Evolutionary conservation across 2,888 invertebrate species (phyloP), one percentile per base, ranked within the genome.

Genomic region (Idaea biselata): DNA sequence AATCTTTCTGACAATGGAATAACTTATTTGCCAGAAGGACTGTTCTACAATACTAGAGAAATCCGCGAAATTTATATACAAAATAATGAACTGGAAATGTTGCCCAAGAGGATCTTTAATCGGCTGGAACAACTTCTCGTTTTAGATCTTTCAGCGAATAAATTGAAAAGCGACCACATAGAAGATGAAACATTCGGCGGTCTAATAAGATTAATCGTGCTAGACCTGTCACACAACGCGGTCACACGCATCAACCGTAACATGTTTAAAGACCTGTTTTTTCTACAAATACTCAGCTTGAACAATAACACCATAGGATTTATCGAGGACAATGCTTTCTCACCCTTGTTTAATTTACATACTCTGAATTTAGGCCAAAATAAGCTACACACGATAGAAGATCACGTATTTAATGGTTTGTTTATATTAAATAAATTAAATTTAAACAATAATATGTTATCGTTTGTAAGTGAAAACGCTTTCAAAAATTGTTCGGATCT

Each of bases 341-440:
- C 96, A 75, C 97, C 97, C 14, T 93, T 98, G 60, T 97, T 97
- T 88, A 97, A 98, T 87, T 93, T 98, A 73, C 97, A 97, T 84
- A 97, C 97, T 1, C 89, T 98, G 65, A 97, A 98, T 83, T 90
- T 98, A 73, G 97, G 97, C 60, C 96, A 97, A 83, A 98, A 98
- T 84, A 94, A 96, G 70, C 88, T 97, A 65, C 96, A 96, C 78
- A 94, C 96, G 57, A 93, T 97, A 76, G 96, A 96, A 73, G 95
- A 96, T 72, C 95, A 96, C 73, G 93, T 97, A 71, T 97, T 97
- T 89, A 97, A 97, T 85, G 97, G 97, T 54, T 91, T 97, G 60
- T 97, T 95, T 86, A 96, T 97, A 68, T 91, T 97, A 63, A 96
- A 96, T 78, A 96, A 97, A 82, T 92, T 98, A 60, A 97, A 96